Evolutionary conservation across 2,888 invertebrate genomes (phyloP), one percentile per base, ranked within the genome.

Genomic region (Colostygia pectinataria): DNA sequence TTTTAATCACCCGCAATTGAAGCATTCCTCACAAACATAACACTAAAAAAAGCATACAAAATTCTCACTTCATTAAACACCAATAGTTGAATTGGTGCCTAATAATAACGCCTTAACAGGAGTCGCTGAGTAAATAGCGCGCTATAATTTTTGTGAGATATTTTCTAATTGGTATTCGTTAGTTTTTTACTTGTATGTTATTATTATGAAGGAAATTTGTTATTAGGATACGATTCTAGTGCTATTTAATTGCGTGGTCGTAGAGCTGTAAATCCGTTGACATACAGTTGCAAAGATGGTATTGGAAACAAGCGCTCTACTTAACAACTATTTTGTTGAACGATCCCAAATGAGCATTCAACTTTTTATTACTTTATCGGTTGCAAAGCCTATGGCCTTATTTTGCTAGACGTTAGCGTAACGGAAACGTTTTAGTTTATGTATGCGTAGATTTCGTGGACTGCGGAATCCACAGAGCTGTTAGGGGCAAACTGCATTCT

Each of bases 1-100:
- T 46, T 55, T 57, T 68, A 70, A 74, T 77, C 61, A 64, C 54
- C 54, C 50, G 65, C 66, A 64, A 73, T 68, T 66, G 64, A 42
- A 56, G 63, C 70, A 72, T 73, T 64, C 68, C 61, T 42, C 50
- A 49, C 52, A 54, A 61, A 66, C 45, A 59, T 58, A 23, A 12
- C 58, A 20, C 20, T 20, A 57, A 23, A 46, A 56, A 49, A 61
- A 56, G 45, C 42, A 47, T 46, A 52, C 44, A 38, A 47, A 59
- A 60, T 61, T 60, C 47, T 55, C 62, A 65, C 60, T 56, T 61
- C 53, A 60, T 55, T 63, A 37, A 55, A 57, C 53, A 47, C 53
- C 34, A 53, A 49, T 39, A 34, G 28, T 40, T 12, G 33, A 31
- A 32, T 20, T 4, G 36, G 27, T 18, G 44, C 38, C 42, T 23